Percentiles rank a stretch among this genome's conserved stretches.
Conservation (phyloP, 2,113 vertebrate genomes). For the Actenoides lindsayi region DNA sequence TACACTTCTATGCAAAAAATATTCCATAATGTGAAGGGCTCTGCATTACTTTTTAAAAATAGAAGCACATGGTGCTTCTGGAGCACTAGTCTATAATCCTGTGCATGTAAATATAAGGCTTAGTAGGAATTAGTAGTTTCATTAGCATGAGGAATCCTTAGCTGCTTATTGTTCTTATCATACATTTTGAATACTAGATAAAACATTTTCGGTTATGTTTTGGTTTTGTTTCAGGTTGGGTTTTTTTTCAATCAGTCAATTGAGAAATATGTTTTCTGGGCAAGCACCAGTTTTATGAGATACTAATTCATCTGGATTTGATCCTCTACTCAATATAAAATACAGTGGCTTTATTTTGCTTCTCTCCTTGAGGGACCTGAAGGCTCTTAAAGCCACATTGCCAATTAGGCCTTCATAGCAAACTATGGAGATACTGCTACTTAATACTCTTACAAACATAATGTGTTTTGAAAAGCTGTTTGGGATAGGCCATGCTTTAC, state of each 20-base stretch:
- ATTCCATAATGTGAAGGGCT: background rate
- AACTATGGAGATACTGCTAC: background rate
- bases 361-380: background rate
- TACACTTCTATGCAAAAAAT: background rate
- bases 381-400: background rate
- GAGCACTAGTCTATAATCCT: background rate
- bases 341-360: background rate
- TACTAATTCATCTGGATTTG: background rate
- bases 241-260: background rate
- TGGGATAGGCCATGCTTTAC: background rate
- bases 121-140: background rate
- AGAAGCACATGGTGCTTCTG: background rate
- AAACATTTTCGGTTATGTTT: background rate
- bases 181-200: background rate
- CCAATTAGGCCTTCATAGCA: background rate
- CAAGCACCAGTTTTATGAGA: background rate
- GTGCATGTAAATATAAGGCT: background rate
- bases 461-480: background rate
- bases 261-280: background rate
- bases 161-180: background rate
- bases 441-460: background rate
- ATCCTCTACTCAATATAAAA: background rate
- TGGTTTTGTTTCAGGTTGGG: no score
- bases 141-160: background rate
- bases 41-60: background rate